A percentile compares a stretch with the other conserved stretches of the same genome.
These are phyloP conservation scores for Synergus itoensis DNA, from an alignment of 2,888 invertebrate genomes.

Conservation along the genomic window DNA sequence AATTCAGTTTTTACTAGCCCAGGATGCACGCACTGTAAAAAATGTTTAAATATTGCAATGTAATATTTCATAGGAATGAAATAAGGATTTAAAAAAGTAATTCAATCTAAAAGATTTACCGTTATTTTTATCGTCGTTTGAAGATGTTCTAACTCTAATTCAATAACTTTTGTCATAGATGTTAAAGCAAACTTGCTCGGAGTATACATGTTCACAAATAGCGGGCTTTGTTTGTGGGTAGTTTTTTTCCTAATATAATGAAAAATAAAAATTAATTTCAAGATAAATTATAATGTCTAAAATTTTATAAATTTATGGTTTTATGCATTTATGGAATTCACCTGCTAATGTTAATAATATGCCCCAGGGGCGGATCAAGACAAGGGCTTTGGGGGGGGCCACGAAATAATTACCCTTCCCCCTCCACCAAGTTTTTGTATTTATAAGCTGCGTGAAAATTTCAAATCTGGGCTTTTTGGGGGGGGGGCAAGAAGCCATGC, in stretches of 20 bases:
- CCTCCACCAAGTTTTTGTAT: no score
- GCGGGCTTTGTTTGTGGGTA: background rate
- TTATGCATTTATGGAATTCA: no score
- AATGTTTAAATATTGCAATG: background rate
- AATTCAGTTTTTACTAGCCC: slow-evolving; percentile 70
- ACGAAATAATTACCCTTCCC: no score
- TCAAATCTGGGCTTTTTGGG: no score
- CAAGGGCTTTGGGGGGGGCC: no score
- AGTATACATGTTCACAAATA: slow-evolving; percentile 73
- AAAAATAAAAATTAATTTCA: background rate
- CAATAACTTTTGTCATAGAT: slow-evolving; percentile 77
- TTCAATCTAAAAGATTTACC: background rate
- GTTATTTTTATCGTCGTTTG: slow-evolving; percentile 49
- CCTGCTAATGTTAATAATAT: slow-evolving; percentile 83
- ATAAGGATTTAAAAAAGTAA: background rate
- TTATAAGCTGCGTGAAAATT: no score
- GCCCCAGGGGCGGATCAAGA: no score
- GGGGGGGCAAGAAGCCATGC: no score
- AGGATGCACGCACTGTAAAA: slow-evolving; percentile 72
- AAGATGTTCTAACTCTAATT: slow-evolving; percentile 62
- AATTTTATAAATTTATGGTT: background rate
- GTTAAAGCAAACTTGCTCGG: slow-evolving; percentile 80
- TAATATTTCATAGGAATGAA: background rate
- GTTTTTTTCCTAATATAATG: slow-evolving; percentile 42
- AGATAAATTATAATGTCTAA: background rate